Conservation (phyloP, 2,113 vertebrate species). For the Pheucticus melanocephalus region DNA sequence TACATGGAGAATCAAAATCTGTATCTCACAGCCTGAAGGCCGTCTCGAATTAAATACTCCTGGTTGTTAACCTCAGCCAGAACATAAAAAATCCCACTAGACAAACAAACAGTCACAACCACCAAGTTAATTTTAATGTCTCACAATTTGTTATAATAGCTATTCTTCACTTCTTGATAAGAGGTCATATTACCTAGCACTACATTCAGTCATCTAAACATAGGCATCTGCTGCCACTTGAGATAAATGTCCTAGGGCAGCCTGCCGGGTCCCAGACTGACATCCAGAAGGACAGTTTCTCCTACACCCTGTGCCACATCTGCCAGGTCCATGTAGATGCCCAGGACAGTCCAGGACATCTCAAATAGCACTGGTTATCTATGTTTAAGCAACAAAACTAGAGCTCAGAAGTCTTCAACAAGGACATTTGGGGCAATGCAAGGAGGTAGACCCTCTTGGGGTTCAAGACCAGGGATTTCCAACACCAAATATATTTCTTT, state of each 20-base stretch:
- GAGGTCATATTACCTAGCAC: not conserved
- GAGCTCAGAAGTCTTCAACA: not conserved
- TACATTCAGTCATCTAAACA: constrained; percentile 37
- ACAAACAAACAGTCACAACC: not conserved
- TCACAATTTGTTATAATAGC: not conserved
- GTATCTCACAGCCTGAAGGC: not conserved
- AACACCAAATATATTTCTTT: not conserved
- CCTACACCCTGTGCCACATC: not conserved
- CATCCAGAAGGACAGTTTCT: not conserved
- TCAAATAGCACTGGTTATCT: not conserved
- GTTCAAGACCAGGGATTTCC: not conserved
- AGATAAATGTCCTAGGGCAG: constrained; percentile 13
- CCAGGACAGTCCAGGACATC: not conserved
- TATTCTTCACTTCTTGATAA: constrained; percentile 22
- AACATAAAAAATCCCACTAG: not conserved
- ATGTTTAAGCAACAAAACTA: not conserved
- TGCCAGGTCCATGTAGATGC: not conserved
- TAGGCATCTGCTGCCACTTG: not conserved
- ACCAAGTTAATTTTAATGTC: not conserved
- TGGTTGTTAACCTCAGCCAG: not conserved
- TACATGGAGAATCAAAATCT: not conserved
- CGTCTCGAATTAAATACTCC: not conserved
- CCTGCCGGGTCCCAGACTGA: not conserved
- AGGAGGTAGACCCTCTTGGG: not conserved
- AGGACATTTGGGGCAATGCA: not conserved